Conservation (phyloP, 2,797 vertebrate genomes). For the Sebastiscus tertius region DNA sequence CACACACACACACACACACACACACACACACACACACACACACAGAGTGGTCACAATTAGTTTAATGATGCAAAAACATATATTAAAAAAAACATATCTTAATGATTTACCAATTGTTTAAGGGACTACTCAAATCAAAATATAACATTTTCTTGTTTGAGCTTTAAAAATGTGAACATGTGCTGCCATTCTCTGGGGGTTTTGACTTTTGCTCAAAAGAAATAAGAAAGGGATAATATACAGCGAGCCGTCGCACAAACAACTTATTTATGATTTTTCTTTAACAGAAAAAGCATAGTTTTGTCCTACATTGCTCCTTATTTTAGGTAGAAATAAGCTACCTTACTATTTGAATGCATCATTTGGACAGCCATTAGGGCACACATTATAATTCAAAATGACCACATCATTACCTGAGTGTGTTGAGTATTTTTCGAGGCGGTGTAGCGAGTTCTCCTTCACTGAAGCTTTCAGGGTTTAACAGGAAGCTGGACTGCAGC, state of each 20-base stretch:
- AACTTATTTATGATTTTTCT: not conserved
- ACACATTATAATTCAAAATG: not conserved
- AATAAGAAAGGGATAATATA: not conserved
- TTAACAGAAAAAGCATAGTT: not conserved
- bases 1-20: not conserved
- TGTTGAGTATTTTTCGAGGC: slow-evolving; percentile 91
- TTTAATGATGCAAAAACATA: not conserved
- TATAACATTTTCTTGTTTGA: not conserved
- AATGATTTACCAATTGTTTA: not conserved
- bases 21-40: not conserved
- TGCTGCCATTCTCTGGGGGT: not conserved
- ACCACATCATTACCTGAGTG: slow-evolving; percentile 85
- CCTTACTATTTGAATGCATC: not conserved
- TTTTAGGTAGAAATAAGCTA: not conserved
- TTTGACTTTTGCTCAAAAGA: not conserved
- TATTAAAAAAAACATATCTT: not conserved
- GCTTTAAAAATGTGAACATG: not conserved
- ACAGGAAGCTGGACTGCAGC: slow-evolving; percentile 92
- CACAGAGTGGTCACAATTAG: not conserved
- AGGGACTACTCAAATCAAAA: not conserved
- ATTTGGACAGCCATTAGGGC: too few relatives aligned
- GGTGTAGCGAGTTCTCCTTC: slow-evolving; percentile 92
- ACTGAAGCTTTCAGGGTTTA: slow-evolving; percentile 89
- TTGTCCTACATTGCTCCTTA: not conserved
- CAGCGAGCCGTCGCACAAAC: not conserved